Conservation (phyloP, 2,888 invertebrate species). For the Acanthopleura granulata region DNA sequence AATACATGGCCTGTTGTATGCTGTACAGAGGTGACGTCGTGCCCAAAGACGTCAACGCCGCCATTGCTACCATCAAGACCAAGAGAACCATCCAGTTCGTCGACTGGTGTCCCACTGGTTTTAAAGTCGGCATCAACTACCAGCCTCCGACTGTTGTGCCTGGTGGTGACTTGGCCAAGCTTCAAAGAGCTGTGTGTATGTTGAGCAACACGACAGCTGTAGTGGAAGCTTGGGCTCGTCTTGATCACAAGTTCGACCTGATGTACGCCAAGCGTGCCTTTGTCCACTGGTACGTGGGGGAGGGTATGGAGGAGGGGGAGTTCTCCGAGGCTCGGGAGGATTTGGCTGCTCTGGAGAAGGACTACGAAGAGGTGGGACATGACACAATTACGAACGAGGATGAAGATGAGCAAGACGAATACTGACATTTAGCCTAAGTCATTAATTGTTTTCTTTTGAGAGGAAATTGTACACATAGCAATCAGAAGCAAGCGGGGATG, state of each 20-base stretch:
- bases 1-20: no score
- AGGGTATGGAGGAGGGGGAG: no score
- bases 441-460: not conserved
- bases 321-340: no score
- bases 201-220: slow-evolving; percentile 92
- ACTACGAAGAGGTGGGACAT: slow-evolving; percentile 22
- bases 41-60: slow-evolving; percentile 55
- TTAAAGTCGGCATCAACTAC: no score
- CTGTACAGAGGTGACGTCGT: slow-evolving; percentile 47
- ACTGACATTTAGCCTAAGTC: not conserved
- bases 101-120: no score
- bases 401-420: not conserved
- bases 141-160: no score
- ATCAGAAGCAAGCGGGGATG: no score
- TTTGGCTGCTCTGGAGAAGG: not conserved
- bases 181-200: slow-evolving; percentile 71
- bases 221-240: slow-evolving; percentile 71
- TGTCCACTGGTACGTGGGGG: no score
- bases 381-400: slow-evolving; percentile 7
- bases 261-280: no score
- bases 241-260: not conserved
- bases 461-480: no score
- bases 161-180: no score
- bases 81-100: no score
- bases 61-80: slow-evolving; percentile 67